phyloP scores from a whole-genome alignment of 2,888 invertebrate species.

The Oxytorus armatus region DNA sequence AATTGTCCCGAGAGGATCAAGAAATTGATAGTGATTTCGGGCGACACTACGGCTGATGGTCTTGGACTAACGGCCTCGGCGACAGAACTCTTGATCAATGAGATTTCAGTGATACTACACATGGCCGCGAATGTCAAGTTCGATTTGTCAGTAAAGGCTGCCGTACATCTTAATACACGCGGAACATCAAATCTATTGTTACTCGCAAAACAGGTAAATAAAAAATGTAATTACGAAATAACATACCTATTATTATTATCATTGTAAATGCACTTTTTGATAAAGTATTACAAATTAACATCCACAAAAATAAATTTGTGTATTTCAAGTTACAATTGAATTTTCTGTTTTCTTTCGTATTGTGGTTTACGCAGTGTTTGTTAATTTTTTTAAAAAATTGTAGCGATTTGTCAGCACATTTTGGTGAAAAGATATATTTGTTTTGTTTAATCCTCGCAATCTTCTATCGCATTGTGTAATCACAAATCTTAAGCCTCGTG shows the following conservation, averaged over 20 bases:
- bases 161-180: slow-evolving; percentile 88
- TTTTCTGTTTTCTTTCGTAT: no score
- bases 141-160: slow-evolving; percentile 88
- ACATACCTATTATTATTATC: background rate
- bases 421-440: no score
- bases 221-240: slow-evolving; percentile 1
- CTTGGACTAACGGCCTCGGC: slow-evolving; percentile 88
- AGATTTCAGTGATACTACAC: slow-evolving; percentile 91
- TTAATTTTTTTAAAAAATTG: no score
- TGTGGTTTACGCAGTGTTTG: no score
- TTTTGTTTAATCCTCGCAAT: no score
- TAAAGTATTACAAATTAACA: no score
- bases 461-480: slow-evolving; percentile 1
- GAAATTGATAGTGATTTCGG: slow-evolving; percentile 88
- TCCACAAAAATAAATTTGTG: no score
- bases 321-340: no score
- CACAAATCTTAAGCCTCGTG: background rate
- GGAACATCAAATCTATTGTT: slow-evolving; percentile 86
- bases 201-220: slow-evolving; percentile 82
- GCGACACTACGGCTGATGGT: slow-evolving; percentile 87
- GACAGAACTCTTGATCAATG: slow-evolving; percentile 86
- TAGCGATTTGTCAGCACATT: no score
- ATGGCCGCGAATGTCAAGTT: slow-evolving; percentile 94
- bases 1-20: slow-evolving; percentile 86
- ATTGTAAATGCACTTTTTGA: background rate